Conservation (phyloP, 2,888 invertebrate species). For the Rhogogaster chlorosoma region DNA sequence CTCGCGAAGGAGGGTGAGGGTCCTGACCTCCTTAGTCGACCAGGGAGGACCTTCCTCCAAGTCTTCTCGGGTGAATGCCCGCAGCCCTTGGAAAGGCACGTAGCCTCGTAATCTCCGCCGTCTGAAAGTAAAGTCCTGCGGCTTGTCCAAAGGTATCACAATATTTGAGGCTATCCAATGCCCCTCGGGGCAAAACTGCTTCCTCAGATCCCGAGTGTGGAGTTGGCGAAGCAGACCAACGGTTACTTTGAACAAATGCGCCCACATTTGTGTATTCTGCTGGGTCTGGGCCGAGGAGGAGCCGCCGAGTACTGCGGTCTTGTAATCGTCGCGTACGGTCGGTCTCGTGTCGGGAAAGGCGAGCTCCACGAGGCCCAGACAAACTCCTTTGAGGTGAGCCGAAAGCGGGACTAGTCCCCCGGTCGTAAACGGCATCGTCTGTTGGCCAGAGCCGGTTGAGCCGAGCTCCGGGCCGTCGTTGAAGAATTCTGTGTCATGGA, state of each 20-base stretch:
- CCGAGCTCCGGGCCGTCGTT: conserved; percentile 76
- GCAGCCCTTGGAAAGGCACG: conserved; percentile 80
- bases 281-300: conserved; percentile 56
- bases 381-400: conserved; percentile 87
- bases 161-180: conserved; percentile 83
- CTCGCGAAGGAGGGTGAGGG: conserved; percentile 92
- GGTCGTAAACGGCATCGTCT: conserved; percentile 86
- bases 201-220: conserved; percentile 91
- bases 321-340: conserved; percentile 83
- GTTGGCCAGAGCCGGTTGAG: conserved; percentile 65
- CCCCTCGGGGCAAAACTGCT: conserved; percentile 86
- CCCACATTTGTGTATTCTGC: conserved; percentile 85
- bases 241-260: conserved; percentile 86
- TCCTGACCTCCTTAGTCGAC: conserved; percentile 92
- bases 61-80: conserved; percentile 81
- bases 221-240: conserved; percentile 90
- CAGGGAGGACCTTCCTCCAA: conserved; percentile 90
- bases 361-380: conserved; percentile 91
- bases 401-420: conserved; percentile 87
- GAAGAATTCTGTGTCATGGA: conserved; percentile 93
- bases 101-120: conserved; percentile 76
- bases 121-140: conserved; percentile 80
- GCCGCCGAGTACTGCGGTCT: conserved; percentile 75
- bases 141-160: conserved; percentile 79
- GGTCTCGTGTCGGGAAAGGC: conserved; percentile 90